phyloP scores from a whole-genome alignment of 2,888 invertebrate species.

The Brachyopa scutellaris region DNA sequence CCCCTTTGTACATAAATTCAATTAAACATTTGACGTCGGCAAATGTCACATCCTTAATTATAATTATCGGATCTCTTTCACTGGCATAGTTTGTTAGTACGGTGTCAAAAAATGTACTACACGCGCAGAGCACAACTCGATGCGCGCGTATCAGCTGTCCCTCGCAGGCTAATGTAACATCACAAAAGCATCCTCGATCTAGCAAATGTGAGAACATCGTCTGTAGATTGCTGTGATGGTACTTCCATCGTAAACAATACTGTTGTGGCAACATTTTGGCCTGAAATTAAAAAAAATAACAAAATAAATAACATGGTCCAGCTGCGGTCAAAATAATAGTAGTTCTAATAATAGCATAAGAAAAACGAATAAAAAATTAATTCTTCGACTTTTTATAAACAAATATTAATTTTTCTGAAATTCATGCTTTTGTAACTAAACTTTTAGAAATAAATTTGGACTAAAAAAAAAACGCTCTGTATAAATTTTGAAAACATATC shows the following conservation, averaged over 20 bases:
- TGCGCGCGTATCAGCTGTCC: slow-evolving; percentile 90
- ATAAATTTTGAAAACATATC: too few relatives aligned
- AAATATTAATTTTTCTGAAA: too few relatives aligned
- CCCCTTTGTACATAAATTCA: slow-evolving; percentile 97
- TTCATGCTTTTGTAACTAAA: too few relatives aligned
- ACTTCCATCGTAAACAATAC: slow-evolving; percentile 96
- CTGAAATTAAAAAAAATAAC: slow-evolving; percentile 14
- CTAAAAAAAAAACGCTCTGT: too few relatives aligned
- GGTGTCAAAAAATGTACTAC: slow-evolving; percentile 95
- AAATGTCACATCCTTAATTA: slow-evolving; percentile 95
- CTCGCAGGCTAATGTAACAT: slow-evolving; percentile 94
- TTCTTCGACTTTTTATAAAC: too few relatives aligned
- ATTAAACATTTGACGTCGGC: slow-evolving; percentile 94
- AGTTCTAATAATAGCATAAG: too few relatives aligned
- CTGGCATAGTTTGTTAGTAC: slow-evolving; percentile 90
- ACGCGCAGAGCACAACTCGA: slow-evolving; percentile 92
- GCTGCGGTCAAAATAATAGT: too few relatives aligned
- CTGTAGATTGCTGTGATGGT: slow-evolving; percentile 95
- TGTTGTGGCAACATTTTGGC: slow-evolving; percentile 90
- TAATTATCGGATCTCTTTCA: slow-evolving; percentile 91
- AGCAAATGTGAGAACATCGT: slow-evolving; percentile 94
- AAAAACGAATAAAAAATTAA: too few relatives aligned
- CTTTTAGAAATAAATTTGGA: too few relatives aligned
- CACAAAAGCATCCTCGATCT: slow-evolving; percentile 94
- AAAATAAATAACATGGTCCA: too few relatives aligned